A percentile compares a stretch with the other conserved stretches of the same genome.
Conservation (phyloP, 2,113 vertebrate genomes). For the Corvus moneduloides region DNA sequence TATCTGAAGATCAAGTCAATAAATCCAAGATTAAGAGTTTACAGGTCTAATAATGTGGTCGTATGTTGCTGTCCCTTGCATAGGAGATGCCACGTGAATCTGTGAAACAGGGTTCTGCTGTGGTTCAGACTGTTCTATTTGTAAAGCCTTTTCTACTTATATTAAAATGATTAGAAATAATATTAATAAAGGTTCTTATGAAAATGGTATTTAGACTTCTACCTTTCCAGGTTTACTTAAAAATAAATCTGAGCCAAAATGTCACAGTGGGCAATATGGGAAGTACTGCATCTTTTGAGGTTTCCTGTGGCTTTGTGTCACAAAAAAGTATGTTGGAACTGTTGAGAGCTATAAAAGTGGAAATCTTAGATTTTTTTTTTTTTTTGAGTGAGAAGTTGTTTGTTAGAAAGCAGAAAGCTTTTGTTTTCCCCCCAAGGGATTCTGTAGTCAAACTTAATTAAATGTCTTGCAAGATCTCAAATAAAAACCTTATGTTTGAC, state of each 20-base stretch:
- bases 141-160: background rate
- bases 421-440: background rate
- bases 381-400: background rate
- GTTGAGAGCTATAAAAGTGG: background rate
- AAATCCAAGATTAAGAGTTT: background rate
- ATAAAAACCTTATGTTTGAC: constrained; percentile 25
- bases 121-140: background rate
- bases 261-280: background rate
- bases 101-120: background rate
- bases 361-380: background rate
- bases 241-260: background rate
- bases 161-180: background rate
- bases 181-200: constrained; percentile 4
- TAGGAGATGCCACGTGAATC: background rate
- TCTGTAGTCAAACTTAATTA: background rate
- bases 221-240: background rate
- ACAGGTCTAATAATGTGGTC: background rate
- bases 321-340: background rate
- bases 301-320: background rate
- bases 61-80: background rate
- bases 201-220: constrained; percentile 8
- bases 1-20: background rate
- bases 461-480: background rate
- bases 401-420: constrained; percentile 43
- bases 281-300: background rate